Percentiles rank a stretch among this genome's conserved stretches.
phyloP scores from a whole-genome alignment of 2,888 invertebrate genomes.

The Stenichneumon culpator region DNA sequence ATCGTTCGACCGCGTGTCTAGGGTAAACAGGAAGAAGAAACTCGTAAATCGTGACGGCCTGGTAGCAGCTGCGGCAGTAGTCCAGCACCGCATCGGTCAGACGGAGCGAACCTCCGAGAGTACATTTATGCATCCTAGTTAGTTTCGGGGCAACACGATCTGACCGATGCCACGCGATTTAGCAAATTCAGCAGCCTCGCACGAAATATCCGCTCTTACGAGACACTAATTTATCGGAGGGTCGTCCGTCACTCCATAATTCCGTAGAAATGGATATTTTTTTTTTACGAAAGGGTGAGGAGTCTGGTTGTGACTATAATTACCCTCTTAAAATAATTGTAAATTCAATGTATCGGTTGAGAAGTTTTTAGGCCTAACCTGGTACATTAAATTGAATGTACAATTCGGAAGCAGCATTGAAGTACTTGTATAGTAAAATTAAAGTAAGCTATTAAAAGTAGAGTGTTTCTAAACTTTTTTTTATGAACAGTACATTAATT shows the following conservation, averaged over 20 bases:
- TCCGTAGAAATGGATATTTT: not conserved
- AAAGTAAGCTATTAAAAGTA: too few species aligned
- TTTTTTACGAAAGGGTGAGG: not conserved
- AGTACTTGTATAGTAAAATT: not conserved
- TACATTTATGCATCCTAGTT: conserved; percentile 21
- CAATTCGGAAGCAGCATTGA: not conserved
- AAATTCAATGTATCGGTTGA: too few species aligned
- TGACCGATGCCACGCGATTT: conserved; percentile 14
- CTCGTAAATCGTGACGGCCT: conserved; percentile 62
- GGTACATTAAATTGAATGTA: not conserved
- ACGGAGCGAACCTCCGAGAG: conserved; percentile 11
- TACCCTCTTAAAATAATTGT: not conserved
- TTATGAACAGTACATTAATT: too few species aligned
- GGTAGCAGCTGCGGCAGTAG: conserved; percentile 35
- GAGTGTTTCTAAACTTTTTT: too few species aligned
- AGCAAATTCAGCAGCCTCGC: conserved; percentile 23
- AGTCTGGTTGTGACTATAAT: not conserved
- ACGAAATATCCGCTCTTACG: conserved; percentile 6
- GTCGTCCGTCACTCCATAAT: not conserved
- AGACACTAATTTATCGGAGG: conserved; percentile 16
- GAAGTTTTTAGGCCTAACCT: too few species aligned
- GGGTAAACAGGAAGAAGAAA: conserved; percentile 67
- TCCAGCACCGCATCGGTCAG: conserved; percentile 29
- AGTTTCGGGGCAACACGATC: conserved; percentile 12
- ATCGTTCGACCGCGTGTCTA: conserved; percentile 38